A percentile compares a stretch with the other conserved stretches of the same genome.
phyloP scores from a whole-genome alignment of 2,888 invertebrate species.

The Agrochola circellaris region DNA sequence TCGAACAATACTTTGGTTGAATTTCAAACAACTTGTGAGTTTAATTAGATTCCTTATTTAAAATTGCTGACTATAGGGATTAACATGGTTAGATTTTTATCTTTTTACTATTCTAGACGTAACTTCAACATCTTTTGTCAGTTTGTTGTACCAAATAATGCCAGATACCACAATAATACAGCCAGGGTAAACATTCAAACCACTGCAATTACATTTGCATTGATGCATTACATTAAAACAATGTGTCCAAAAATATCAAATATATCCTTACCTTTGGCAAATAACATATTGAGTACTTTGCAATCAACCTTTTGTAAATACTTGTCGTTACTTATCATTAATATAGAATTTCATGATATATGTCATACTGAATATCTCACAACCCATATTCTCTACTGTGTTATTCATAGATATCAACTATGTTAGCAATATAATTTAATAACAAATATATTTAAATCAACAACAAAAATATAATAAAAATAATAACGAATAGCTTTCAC shows the following conservation, averaged over 20 bases:
- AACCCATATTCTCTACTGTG: conserved; percentile 58
- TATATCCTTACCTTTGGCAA: conserved; percentile 66
- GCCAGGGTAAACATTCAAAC: conserved; percentile 41
- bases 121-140: conserved; percentile 32
- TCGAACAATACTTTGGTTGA: conserved; percentile 78
- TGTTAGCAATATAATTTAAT: conserved; percentile 55
- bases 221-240: conserved; percentile 57
- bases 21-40: conserved; percentile 64
- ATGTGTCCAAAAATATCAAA: conserved; percentile 70
- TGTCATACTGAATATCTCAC: conserved; percentile 59
- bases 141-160: conserved; percentile 11
- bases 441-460: conserved; percentile 63
- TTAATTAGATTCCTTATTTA: conserved; percentile 57
- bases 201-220: conserved; percentile 37
- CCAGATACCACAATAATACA: conserved; percentile 40
- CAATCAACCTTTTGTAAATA: conserved; percentile 60
- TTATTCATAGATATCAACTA: conserved; percentile 44
- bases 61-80: conserved; percentile 33
- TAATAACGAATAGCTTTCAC: conserved; percentile 62
- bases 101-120: conserved; percentile 28
- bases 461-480: conserved; percentile 67
- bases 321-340: conserved; percentile 59
- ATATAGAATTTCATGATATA: conserved; percentile 59
- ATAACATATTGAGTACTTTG: conserved; percentile 49
- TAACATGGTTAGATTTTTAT: conserved; percentile 29